phyloP scores from a whole-genome alignment of 2,797 vertebrate species.

The Taeniopygia guttata region DNA sequence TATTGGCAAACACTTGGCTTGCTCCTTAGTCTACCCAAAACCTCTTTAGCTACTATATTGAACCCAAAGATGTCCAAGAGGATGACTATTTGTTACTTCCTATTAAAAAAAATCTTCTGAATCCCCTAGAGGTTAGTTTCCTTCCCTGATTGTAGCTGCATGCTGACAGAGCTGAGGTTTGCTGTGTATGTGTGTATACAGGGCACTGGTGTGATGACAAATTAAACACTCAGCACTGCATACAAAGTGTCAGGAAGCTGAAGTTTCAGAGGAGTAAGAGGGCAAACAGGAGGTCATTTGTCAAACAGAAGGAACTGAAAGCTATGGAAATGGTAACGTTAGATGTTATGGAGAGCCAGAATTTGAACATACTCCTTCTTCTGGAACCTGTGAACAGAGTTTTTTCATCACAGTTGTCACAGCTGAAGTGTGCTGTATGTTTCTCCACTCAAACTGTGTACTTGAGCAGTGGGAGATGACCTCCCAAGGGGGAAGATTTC shows the following conservation, averaged over 20 bases:
- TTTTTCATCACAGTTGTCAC: not conserved
- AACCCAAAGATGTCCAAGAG: not conserved
- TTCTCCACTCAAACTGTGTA: not conserved
- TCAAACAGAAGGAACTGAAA: not conserved
- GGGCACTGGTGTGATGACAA: not conserved
- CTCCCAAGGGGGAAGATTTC: not conserved
- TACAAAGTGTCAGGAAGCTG: not conserved
- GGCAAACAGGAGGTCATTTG: not conserved
- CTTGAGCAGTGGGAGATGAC: not conserved
- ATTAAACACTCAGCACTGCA: not conserved
- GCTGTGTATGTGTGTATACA: not conserved
- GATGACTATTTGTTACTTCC: not conserved
- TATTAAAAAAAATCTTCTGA: not conserved
- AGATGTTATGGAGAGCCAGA: not conserved
- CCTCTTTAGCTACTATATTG: not conserved
- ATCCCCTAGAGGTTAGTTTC: not conserved
- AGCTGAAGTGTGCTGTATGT: not conserved
- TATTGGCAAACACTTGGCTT: not conserved
- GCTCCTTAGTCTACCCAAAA: not conserved
- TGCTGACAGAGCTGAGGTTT: not conserved
- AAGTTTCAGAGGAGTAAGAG: not conserved
- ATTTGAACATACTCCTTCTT: not conserved
- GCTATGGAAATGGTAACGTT: not conserved
- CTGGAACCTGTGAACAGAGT: not conserved
- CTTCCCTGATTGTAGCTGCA: not conserved